Evolutionary conservation across 1,140 invertebrate genomes (phyloP).

Genomic region (Spodoptera frugiperda): DNA sequence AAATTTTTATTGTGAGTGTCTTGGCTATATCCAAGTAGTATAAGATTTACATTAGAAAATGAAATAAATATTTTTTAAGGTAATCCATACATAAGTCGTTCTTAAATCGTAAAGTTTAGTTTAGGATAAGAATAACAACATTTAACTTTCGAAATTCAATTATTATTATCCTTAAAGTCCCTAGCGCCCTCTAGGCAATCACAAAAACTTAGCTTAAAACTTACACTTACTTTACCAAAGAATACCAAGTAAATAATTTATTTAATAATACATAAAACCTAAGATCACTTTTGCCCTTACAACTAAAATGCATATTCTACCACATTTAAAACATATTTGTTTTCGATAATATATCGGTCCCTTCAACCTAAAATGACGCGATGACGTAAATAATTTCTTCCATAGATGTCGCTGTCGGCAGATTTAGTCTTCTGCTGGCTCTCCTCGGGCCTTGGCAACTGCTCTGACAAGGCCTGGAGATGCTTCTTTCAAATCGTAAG

Average conservation of each 20-base stretch:
- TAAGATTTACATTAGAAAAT: no score
- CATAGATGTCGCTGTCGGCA: neutral
- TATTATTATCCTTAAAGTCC: no score
- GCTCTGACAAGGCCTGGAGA: slow-evolving; percentile 86
- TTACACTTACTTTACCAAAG: no score
- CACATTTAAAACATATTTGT: neutral
- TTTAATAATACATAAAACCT: slow-evolving; percentile 24
- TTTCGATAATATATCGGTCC: neutral
- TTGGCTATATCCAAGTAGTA: no score
- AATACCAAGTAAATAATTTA: neutral
- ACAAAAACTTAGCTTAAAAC: no score
- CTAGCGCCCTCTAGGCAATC: no score
- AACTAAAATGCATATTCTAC: neutral
- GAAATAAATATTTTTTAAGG: no score
- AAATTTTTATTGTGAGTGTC: no score
- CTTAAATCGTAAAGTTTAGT: no score
- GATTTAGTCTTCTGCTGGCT: slow-evolving; percentile 39
- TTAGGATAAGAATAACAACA: no score
- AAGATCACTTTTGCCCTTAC: slow-evolving; percentile 33
- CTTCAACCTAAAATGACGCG: neutral
- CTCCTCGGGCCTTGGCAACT: slow-evolving; percentile 78
- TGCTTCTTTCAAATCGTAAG: slow-evolving; percentile 91
- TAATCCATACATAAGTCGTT: no score
- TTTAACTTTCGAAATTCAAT: no score
- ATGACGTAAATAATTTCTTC: neutral